Base-by-base conservation (phyloP, 2,113 vertebrate species). In the Ivindomyrus marchei region DNA sequence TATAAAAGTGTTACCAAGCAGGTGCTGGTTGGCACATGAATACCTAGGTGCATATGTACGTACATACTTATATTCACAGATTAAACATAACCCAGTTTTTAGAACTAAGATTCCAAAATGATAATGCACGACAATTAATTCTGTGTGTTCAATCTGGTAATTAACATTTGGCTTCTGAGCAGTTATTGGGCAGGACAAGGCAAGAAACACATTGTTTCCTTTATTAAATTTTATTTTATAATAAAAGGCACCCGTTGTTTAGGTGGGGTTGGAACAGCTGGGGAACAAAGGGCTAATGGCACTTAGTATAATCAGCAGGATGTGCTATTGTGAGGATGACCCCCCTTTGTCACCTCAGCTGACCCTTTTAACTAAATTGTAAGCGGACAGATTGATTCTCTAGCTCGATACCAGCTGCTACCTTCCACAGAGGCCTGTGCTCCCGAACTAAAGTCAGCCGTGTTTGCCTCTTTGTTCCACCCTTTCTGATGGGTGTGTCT, bases 351-450 rank as follows among this genome's bases (percentile, higher is more conserved):
- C 1, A 24, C 19, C 91, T 1, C 24, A 58, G 89, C 90, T 89
- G 92, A 92, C 92, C 89, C 80, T 93, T 95, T 95, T 94, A 93
- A 93, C 90, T 85, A 92, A 91, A 93, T 90, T 91, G 88, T 80
- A 45, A 94, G 93, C 94, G 91, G 94, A 90, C 92, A 93, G 93
- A 96, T 96, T 93, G 95, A 95, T 96, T 90, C 86, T 77, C 46
- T 89, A 92, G 94, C 92, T 92, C 92, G 92, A 91, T 91, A 92
- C 93, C 95, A 96, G 94, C 91, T 93, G 94, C 92, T 93, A 92
- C 92, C 88, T 88, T 74, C 77, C 88, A 56, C 45, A 19, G 53
- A 62, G 87, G 19, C 17, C 53, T 19, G 3, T 10, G 52, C 9
- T 13, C 19, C 42, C 3, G 19, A 11, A n/a, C 31, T 11, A 45